Evolutionary conservation across 2,888 invertebrate species (phyloP).

Genomic region (Andrena haemorrhoa): DNA sequence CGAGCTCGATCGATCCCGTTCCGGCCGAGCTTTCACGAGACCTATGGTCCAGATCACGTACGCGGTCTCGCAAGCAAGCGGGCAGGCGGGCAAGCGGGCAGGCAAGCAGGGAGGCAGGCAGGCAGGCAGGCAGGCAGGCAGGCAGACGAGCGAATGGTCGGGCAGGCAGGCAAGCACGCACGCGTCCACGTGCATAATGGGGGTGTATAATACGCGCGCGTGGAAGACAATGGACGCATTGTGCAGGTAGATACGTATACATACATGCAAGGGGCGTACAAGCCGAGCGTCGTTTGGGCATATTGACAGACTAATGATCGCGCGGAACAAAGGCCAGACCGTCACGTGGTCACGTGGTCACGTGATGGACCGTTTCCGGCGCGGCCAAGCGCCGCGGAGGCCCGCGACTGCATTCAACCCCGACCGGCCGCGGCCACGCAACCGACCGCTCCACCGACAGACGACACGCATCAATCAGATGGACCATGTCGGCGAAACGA

Average conservation of each 20-base stretch:
- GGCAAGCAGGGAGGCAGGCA: conserved; percentile 60
- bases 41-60: conserved; percentile 60
- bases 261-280: conserved; percentile 70
- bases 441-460: conserved; percentile 62
- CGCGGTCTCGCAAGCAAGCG: conserved; percentile 69
- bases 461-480: conserved; percentile 82
- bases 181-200: conserved; percentile 83
- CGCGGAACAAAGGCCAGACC: conserved; percentile 83
- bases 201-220: conserved; percentile 83
- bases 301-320: conserved; percentile 85
- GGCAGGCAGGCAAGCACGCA: conserved; percentile 75
- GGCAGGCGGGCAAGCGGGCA: conserved; percentile 24
- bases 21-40: conserved; percentile 18
- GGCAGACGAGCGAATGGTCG: conserved; percentile 65
- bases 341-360: conserved; percentile 84
- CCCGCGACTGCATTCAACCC: conserved; percentile 76
- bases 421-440: conserved; percentile 51
- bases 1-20: conserved; percentile 51
- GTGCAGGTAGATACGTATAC: conserved; percentile 82
- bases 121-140: conserved; percentile 47
- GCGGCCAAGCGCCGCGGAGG: conserved; percentile 79
- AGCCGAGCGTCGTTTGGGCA: conserved; percentile 83
- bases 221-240: conserved; percentile 84
- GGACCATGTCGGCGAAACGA: conserved; percentile 47
- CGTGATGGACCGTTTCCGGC: conserved; percentile 85